Base-by-base conservation (phyloP, 2,888 invertebrate genomes). In the Cartodere bifasciata region DNA sequence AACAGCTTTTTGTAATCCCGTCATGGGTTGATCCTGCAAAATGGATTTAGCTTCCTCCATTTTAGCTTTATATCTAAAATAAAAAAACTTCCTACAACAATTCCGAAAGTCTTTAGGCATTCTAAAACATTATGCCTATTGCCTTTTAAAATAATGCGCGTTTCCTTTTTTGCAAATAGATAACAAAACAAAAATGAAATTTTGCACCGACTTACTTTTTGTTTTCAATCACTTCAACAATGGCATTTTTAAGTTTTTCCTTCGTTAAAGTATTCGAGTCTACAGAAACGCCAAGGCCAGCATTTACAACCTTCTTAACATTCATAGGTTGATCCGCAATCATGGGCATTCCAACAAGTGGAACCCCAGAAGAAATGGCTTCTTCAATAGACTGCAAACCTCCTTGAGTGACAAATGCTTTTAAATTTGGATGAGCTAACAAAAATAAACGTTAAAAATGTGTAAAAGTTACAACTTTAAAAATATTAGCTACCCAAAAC, bases 351-450 rank as follows among this genome's bases (percentile, higher is more conserved):
- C 44, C 50, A 4, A 52, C 42, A 23, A 52, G 41, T 3, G 52
- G 52, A 5, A 50, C 47, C 13, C 41, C 44, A 25, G 41, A 34
- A 14, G 39, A 37, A n/a, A 52, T 42, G 2, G 52, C 46, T 36
- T 52, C 52, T 36, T 51, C 50, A n/a, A 41, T 42, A 2, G 50
- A 51, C 26, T 52, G 52, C 13, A 50, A 35, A 12, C 52, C 52
- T 15, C 48, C 45, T 38, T 52, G 52, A 5, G 46, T 42, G n/a
- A 52, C 27, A 32, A 52, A 52, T 3, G 37, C 42, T 34, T 48
- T 52, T 2, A 50, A 37, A 29, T 51, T 50, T 4, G 49, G 48
- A 36, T 52, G 52, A 21, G 45, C 52, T 51, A 29, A 6, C 24
- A 32, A 20, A n/a, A 27, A 4, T 9, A 32, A 22, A 10, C 6